Percentiles rank a stretch among this genome's conserved stretches.
These are phyloP conservation scores for Magallana nippona DNA, from an alignment of 2,888 invertebrate species.

Conservation along the genomic window DNA sequence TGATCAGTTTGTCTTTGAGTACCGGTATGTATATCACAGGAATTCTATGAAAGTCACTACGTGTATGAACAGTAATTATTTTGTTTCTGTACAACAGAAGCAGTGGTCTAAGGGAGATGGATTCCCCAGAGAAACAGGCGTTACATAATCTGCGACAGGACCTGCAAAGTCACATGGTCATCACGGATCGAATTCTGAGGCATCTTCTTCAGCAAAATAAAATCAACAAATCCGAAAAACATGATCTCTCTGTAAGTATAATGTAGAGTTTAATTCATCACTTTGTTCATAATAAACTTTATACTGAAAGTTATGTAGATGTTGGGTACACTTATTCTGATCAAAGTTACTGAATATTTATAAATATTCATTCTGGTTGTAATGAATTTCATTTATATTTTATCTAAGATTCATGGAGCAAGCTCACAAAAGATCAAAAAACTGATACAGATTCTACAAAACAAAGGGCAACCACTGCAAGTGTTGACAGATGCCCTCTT, in stretches of 20 bases:
- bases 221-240: conserved; percentile 38
- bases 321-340: too few relatives aligned
- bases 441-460: conserved; percentile 33
- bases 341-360: too few relatives aligned
- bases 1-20: too few relatives aligned
- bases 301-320: too few relatives aligned
- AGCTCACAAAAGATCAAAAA: conserved; percentile 36
- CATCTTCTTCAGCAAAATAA: conserved; percentile 21
- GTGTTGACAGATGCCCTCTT: conserved; percentile 1
- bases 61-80: too few relatives aligned
- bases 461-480: conserved; percentile 9
- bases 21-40: too few relatives aligned
- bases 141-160: conserved; percentile 33
- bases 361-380: too few relatives aligned
- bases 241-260: conserved; percentile 38
- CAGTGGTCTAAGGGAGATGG: background rate
- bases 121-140: conserved; percentile 33
- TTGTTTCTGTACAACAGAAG: background rate
- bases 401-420: conserved; percentile 38
- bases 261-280: too few relatives aligned
- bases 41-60: background rate
- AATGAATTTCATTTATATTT: too few relatives aligned
- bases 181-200: conserved; percentile 32
- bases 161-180: conserved; percentile 12
- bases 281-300: too few relatives aligned